Percentiles rank a stretch among this genome's conserved stretches.
Evolutionary conservation across 2,797 vertebrate species (phyloP).

Genomic region (Tangara arthus): DNA sequence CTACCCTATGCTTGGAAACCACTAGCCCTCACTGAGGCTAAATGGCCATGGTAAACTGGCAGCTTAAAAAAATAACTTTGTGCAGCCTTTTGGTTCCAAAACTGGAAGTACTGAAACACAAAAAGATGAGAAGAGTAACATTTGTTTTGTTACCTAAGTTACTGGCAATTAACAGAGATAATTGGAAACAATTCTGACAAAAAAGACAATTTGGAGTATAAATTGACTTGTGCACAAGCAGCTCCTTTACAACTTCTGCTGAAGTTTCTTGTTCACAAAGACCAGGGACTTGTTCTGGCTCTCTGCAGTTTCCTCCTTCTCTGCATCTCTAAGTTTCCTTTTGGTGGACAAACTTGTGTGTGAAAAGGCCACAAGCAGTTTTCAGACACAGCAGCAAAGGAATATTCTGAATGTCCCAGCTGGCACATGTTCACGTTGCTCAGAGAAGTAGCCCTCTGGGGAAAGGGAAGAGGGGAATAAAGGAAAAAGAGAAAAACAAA

Average conservation of each 20-base stretch:
- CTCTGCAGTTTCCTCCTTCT: neutral
- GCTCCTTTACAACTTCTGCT: neutral
- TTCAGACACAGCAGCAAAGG: neutral
- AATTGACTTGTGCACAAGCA: neutral
- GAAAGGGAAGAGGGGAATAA: neutral
- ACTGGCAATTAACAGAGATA: neutral
- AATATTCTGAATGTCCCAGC: neutral
- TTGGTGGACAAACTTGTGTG: neutral
- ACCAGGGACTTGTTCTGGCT: accelerated
- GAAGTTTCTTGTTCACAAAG: neutral
- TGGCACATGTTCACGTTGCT: neutral
- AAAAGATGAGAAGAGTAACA: neutral
- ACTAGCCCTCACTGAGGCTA: neutral
- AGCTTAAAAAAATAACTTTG: neutral
- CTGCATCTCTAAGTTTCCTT: neutral
- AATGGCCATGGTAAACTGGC: neutral
- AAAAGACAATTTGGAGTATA: neutral
- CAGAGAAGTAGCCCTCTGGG: neutral
- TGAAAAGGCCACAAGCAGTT: neutral
- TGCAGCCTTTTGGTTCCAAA: neutral
- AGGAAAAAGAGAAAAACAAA: neutral
- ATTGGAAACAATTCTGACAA: neutral
- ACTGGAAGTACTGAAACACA: neutral
- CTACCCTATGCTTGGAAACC: neutral
- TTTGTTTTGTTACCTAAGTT: neutral